These are phyloP conservation scores for Hirtodrosophila histrioides DNA, from an alignment of 2,888 invertebrate species.

Conservation along the genomic window DNA sequence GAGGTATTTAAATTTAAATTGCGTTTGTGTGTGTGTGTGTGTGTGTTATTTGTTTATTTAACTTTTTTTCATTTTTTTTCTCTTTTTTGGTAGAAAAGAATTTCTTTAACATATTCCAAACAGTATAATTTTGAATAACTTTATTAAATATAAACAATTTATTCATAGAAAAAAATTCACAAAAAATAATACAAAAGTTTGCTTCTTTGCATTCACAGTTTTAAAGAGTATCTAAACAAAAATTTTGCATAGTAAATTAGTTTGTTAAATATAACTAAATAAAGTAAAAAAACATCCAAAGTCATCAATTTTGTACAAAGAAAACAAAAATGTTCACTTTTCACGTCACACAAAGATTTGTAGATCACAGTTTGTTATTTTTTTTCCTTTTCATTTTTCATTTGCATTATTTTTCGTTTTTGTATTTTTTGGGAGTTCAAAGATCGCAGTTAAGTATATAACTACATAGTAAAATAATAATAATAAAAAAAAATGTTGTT, in stretches of 20 bases:
- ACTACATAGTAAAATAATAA: slow-evolving; percentile 9
- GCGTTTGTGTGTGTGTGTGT: background rate
- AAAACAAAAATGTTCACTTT: slow-evolving; percentile 62
- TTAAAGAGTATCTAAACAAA: slow-evolving; percentile 68
- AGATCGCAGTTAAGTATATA: slow-evolving; percentile 17
- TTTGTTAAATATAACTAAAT: slow-evolving; percentile 47
- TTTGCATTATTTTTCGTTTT: slow-evolving; percentile 78
- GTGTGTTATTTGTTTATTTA: slow-evolving; percentile 10
- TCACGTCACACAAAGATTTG: slow-evolving; percentile 57
- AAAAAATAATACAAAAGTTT: slow-evolving; percentile 79
- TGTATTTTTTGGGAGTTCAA: slow-evolving; percentile 19
- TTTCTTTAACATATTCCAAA: slow-evolving; percentile 39
- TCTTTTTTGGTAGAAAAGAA: slow-evolving; percentile 23
- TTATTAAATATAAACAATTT: slow-evolving; percentile 53
- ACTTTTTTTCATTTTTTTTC: no score
- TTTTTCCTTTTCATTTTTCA: no score
- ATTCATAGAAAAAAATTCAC: slow-evolving; percentile 51
- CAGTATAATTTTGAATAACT: slow-evolving; percentile 68
- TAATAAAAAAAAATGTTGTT: slow-evolving; percentile 1
- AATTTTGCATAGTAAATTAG: slow-evolving; percentile 71
- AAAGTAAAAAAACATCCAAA: slow-evolving; percentile 64
- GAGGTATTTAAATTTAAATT: background rate
- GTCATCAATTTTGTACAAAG: slow-evolving; percentile 72
- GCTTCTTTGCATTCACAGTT: slow-evolving; percentile 68
- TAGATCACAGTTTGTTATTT: slow-evolving; percentile 84